Conservation (phyloP, 2,113 vertebrate species). For the Physeter macrocephalus region DNA sequence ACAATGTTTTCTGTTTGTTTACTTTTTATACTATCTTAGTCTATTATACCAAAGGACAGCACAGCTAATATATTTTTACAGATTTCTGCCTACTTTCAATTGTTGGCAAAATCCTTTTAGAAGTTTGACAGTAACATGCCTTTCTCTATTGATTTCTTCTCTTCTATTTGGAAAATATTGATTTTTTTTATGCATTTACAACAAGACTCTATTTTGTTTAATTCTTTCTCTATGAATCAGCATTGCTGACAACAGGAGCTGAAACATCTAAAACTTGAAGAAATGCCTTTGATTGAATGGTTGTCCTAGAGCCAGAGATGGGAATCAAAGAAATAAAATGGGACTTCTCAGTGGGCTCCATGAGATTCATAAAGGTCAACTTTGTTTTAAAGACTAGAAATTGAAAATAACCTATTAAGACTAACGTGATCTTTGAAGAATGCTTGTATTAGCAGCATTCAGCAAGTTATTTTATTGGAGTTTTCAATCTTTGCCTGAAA, state of each 20-base stretch:
- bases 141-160: conserved; percentile 50
- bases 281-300: not conserved
- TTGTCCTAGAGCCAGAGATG: not conserved
- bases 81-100: not conserved
- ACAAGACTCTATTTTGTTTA: conserved; percentile 43
- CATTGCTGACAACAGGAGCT: not conserved
- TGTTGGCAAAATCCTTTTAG: conserved; percentile 11
- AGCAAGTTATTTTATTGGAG: not conserved
- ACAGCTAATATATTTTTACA: not conserved
- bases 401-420: not conserved
- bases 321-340: not conserved
- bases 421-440: not conserved
- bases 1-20: not conserved
- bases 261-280: conserved; percentile 3
- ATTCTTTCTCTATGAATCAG: conserved; percentile 45
- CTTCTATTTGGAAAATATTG: conserved; percentile 54
- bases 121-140: conserved; percentile 36
- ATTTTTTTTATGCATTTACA: conserved; percentile 35
- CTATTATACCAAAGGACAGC: not conserved
- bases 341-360: not conserved
- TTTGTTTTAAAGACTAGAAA: conserved; percentile 19
- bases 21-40: not conserved
- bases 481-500: not conserved
- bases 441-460: not conserved
- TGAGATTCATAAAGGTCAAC: not conserved